Evolutionary conservation across 2,888 invertebrate species (phyloP), one percentile per base, ranked within the genome.

Genomic region (Chironomus tentans): DNA sequence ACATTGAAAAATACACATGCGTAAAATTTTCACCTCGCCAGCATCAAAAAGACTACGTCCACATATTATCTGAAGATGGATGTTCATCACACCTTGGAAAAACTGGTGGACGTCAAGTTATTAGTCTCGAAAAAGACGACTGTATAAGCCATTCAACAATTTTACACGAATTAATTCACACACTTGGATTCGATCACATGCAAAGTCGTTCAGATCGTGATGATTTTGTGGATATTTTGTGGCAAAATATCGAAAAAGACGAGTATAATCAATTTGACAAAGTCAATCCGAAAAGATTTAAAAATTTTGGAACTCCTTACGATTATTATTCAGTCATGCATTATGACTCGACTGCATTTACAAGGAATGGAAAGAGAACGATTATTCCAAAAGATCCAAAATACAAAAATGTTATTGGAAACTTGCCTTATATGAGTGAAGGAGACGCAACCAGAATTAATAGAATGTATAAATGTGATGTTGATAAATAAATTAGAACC

Each of bases 31-130:
- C 6, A n/a, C 7, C 24, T n/a, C 46, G 12, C 10, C 24, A 61
- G 10, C n/a, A 28, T 21, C 18, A 72, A 6, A 56, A 28, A 38
- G 72, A 72, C 61, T 72, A 56, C 13, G 18, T 72, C 38, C n/a
- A 15, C 7, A 56, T 72, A 4, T 18, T 18, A n/a, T n/a, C 24
- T 18, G 72, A 28, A 28, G n/a, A 22, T 18, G 72, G 72, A 2
- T 72, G 72, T 46, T 12, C 18, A 18, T 72, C 72, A 18, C n/a
- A 72, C 62, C n/a, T 72, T 28, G 72, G 72, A 61, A 72, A 46
- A 15, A 61, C 38, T 18, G 72, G 62, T 4, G 72, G 72, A 7
- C n/a, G 21, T 10, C 72, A 72, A 72, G 62, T 13, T 12, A 1
- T 72, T 0, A 61, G 61, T 6, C 18, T 72, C 24, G 12, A 38